Conservation (phyloP, 1,140 invertebrate species). For the Stegodyphus dumicola region DNA sequence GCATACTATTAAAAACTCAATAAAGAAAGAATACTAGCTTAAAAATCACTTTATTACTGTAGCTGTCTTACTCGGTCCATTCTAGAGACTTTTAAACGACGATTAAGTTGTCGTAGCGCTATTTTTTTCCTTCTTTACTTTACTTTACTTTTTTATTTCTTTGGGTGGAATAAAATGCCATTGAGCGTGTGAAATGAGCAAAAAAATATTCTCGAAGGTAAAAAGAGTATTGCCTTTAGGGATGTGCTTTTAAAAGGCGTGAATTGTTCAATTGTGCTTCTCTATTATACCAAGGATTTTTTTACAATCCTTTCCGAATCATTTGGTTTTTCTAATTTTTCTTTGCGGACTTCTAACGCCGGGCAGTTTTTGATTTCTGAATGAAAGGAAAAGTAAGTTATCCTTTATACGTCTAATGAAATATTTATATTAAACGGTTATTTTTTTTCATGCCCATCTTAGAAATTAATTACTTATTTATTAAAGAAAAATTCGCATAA, state of each 20-base stretch:
- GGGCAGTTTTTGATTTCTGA: no score
- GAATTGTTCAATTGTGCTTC: conserved; percentile 52
- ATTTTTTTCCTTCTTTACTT: conserved; percentile 40
- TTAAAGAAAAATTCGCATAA: no score
- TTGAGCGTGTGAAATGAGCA: conserved; percentile 50
- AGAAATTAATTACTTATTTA: no score
- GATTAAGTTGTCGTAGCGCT: conserved; percentile 53
- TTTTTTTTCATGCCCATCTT: no score
- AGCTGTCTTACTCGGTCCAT: conserved; percentile 55
- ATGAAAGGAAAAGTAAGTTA: no score
- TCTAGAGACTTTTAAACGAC: conserved; percentile 54
- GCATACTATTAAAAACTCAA: conserved; percentile 51
- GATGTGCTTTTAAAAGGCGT: conserved; percentile 56
- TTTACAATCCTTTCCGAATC: conserved; percentile 41
- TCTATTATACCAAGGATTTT: conserved; percentile 28
- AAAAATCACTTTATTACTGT: conserved; percentile 61
- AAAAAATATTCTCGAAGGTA: conserved; percentile 29
- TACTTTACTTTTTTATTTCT: conserved; percentile 36
- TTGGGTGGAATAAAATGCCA: conserved; percentile 37
- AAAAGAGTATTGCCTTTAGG: conserved; percentile 34
- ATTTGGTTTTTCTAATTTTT: background rate
- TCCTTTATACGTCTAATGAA: no score
- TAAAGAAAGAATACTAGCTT: conserved; percentile 57
- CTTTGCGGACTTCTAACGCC: no score
- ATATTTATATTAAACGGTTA: no score